Conservation (phyloP, 2,113 vertebrate species). For the Cochlearius cochlearius region DNA sequence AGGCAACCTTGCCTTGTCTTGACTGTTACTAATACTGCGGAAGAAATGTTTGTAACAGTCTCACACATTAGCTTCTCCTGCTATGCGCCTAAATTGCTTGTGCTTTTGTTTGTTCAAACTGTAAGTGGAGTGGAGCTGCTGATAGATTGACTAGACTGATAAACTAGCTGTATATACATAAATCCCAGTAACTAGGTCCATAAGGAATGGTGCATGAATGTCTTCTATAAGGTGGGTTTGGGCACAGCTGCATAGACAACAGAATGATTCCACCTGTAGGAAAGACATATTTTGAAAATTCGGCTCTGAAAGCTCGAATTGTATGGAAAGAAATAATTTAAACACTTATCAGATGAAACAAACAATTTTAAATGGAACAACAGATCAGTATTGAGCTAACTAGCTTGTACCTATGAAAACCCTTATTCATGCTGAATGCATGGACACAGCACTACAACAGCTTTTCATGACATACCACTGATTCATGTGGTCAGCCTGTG, state of each 20-base stretch:
- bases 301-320: neutral
- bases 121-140: neutral
- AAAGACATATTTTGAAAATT: neutral
- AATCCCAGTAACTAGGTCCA: neutral
- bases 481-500: neutral
- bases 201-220: neutral
- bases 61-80: neutral
- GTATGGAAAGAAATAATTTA: neutral
- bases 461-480: neutral
- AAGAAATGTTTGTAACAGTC: neutral
- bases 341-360: neutral
- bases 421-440: neutral
- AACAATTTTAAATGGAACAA: neutral
- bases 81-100: neutral
- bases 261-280: neutral
- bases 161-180: neutral
- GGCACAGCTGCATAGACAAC: neutral
- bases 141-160: neutral
- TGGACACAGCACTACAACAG: neutral
- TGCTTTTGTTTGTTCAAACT: neutral
- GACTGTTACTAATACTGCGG: neutral
- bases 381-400: neutral
- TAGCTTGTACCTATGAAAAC: neutral
- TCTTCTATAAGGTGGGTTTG: neutral
- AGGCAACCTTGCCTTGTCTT: neutral